A percentile compares a stretch with the other conserved stretches of the same genome.
phyloP scores from a whole-genome alignment of 2,888 invertebrate species.

The Stenotaenia linearis region DNA sequence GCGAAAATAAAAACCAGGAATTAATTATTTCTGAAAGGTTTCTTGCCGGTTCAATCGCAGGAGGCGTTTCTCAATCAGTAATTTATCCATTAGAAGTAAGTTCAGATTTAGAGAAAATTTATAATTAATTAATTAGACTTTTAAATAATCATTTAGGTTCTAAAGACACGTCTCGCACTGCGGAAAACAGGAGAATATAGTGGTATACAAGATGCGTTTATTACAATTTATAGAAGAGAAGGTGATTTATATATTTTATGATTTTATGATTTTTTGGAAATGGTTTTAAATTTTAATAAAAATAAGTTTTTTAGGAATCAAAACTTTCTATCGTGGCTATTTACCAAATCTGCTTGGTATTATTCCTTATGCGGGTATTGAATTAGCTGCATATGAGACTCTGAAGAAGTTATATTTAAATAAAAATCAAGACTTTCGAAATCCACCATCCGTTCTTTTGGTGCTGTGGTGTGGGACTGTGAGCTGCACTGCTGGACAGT shows the following conservation, averaged over 20 bases:
- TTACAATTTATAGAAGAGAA: neutral
- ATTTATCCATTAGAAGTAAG: neutral
- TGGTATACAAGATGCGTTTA: neutral
- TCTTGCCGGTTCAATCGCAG: neutral
- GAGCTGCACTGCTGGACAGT: neutral
- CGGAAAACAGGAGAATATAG: neutral
- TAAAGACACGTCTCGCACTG: neutral
- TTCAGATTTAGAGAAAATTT: neutral
- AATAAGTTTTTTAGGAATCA: neutral
- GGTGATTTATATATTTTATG: neutral
- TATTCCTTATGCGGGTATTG: neutral
- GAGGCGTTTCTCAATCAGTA: neutral
- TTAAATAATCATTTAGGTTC: neutral
- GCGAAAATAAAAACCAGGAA: neutral
- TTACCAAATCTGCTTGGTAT: neutral
- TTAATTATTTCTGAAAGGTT: neutral
- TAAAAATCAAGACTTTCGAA: neutral
- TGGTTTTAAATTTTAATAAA: no score
- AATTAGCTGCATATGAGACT: neutral
- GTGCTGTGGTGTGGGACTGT: neutral
- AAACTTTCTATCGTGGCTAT: neutral
- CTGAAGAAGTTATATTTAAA: neutral
- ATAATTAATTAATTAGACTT: no score
- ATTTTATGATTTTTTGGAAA: neutral
- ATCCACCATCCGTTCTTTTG: neutral